These are phyloP conservation scores for Crotalus tigris DNA, from an alignment of 2,113 vertebrate genomes.

Conservation along the genomic window DNA sequence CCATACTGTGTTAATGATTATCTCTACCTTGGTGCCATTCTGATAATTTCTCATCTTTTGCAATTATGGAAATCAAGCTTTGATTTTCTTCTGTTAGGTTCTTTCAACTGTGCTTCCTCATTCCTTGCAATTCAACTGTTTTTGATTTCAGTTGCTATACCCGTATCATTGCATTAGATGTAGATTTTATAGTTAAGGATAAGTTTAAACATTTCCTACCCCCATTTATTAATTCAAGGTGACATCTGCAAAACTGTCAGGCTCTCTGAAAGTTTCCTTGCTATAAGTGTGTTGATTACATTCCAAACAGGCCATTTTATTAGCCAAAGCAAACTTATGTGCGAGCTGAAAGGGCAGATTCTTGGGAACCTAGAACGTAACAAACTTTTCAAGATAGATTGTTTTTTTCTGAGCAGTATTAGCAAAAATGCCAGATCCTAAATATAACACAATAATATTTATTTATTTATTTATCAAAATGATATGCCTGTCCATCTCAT, in stretches of 20 bases:
- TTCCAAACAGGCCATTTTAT: constrained; percentile 18
- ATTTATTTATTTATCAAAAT: neutral
- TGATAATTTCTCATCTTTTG: neutral
- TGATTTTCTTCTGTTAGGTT: neutral
- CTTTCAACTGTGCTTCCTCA: neutral
- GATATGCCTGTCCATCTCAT: neutral
- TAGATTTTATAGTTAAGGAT: neutral
- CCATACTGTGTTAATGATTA: neutral
- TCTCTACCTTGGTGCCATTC: neutral
- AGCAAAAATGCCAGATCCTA: constrained; percentile 6
- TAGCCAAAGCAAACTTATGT: constrained; percentile 14
- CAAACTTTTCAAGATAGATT: constrained; percentile 8
- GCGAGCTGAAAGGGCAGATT: constrained; percentile 12
- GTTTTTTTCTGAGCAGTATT: neutral
- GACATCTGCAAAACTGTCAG: constrained; percentile 13
- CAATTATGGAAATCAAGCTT: neutral
- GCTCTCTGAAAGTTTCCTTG: neutral
- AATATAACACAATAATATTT: constrained; percentile 10
- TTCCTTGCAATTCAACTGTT: neutral
- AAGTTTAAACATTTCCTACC: neutral
- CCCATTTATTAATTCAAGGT: neutral
- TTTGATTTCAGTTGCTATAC: neutral
- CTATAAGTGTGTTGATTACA: neutral
- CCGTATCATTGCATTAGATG: rapidly evolving
- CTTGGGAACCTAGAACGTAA: constrained; percentile 8